Percentiles rank a stretch among this genome's conserved stretches.
phyloP scores from a whole-genome alignment of 2,888 invertebrate genomes.

The Stenodema calcarata region DNA sequence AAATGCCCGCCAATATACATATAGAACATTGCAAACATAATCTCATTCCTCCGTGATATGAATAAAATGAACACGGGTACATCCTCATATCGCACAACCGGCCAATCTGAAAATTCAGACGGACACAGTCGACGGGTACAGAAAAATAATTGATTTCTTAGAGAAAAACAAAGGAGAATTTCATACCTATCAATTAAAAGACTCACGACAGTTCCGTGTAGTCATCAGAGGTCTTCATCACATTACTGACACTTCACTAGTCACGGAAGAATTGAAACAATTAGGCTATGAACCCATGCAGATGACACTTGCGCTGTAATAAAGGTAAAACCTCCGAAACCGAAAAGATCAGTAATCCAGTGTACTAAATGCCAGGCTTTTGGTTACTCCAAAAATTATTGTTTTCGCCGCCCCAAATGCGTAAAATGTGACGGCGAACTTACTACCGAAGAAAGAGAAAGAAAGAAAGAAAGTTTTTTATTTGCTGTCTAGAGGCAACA shows the following conservation, averaged over 20 bases:
- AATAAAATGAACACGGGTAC: constrained; percentile 57
- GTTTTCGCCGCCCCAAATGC: too few relatives aligned
- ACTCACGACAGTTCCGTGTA: constrained; percentile 9
- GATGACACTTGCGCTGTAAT: background rate
- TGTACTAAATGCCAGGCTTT: constrained; percentile 24
- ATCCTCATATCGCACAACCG: constrained; percentile 31
- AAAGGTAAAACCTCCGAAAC: constrained; percentile 7
- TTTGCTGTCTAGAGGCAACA: too few relatives aligned
- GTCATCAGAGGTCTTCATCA: constrained; percentile 24
- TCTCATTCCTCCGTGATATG: background rate
- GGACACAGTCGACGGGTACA: constrained; percentile 36
- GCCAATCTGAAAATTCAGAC: background rate
- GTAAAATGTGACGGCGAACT: too few relatives aligned
- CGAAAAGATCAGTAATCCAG: too few relatives aligned
- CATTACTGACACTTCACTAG: too few relatives aligned
- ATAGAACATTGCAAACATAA: constrained; percentile 15
- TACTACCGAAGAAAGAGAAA: too few relatives aligned
- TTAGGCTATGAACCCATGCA: constrained; percentile 1
- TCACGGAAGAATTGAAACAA: constrained; percentile 1
- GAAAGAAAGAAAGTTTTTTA: too few relatives aligned
- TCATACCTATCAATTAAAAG: too few relatives aligned
- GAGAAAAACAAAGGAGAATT: constrained; percentile 21
- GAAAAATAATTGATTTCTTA: background rate
- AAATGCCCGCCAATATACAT: constrained; percentile 27
- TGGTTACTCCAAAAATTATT: constrained; percentile 26